A percentile compares a stretch with the other conserved stretches of the same genome.
These are phyloP conservation scores for Capra hircus DNA, from an alignment of 2,113 vertebrate species.

Conservation along the genomic window DNA sequence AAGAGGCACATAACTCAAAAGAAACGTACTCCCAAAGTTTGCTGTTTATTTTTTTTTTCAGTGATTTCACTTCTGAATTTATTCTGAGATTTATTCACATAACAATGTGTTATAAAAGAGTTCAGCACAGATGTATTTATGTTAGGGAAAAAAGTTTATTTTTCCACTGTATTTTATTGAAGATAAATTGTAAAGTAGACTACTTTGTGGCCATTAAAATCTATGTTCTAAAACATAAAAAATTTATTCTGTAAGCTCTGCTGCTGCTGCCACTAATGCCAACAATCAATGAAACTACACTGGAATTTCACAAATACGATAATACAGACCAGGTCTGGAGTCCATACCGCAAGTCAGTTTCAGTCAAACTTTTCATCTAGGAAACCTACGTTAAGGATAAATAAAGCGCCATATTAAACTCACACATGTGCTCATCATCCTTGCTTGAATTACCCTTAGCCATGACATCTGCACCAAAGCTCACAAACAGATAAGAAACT, in stretches of 20 bases:
- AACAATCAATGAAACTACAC: not conserved
- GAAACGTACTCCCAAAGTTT: not conserved
- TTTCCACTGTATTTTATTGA: constrained; percentile 25
- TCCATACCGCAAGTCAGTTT: not conserved
- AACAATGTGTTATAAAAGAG: not conserved
- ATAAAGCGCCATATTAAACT: not conserved
- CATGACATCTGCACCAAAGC: not conserved
- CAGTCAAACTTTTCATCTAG: not conserved
- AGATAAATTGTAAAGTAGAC: constrained; percentile 2
- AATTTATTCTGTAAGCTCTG: not conserved
- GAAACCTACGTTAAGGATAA: not conserved
- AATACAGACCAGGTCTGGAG: not conserved
- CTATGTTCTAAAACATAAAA: not conserved
- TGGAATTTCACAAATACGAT: not conserved
- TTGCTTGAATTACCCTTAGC: not conserved
- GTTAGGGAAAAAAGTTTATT: not conserved
- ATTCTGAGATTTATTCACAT: constrained; percentile 13
- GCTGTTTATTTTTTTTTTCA: not conserved
- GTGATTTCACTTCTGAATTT: constrained; percentile 33
- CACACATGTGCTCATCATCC: not conserved
- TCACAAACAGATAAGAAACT: not conserved
- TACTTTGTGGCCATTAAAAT: constrained; percentile 12
- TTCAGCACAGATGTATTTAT: not conserved
- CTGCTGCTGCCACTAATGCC: not conserved
- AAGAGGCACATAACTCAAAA: not conserved